These are phyloP conservation scores for Sardina pilchardus DNA, from an alignment of 2,113 vertebrate species.

Conservation along the genomic window DNA sequence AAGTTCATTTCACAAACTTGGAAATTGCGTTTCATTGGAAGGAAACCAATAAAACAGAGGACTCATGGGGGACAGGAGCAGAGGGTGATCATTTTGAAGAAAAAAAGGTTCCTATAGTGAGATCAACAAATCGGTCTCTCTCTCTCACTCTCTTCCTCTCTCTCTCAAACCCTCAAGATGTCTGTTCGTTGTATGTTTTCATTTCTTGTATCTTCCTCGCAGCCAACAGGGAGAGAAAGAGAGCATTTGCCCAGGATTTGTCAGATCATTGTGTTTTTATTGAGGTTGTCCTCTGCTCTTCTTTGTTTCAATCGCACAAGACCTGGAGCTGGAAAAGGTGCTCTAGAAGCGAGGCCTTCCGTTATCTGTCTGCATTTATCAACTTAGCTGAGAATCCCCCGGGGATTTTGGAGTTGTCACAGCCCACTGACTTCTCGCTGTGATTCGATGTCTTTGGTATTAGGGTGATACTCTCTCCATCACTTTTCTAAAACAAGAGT, in stretches of 20 bases:
- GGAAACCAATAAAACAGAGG: slow-evolving; percentile 16
- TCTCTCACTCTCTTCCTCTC: neutral
- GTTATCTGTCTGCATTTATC: neutral
- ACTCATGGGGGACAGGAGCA: neutral
- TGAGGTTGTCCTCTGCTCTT: neutral
- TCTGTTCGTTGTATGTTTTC: slow-evolving; percentile 12
- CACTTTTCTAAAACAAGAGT: neutral
- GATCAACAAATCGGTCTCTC: neutral
- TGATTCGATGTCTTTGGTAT: neutral
- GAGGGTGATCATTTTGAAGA: slow-evolving; percentile 5
- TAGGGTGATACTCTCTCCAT: neutral
- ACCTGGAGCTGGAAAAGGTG: neutral
- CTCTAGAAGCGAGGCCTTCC: neutral
- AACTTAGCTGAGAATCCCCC: neutral
- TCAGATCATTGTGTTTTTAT: slow-evolving; percentile 10
- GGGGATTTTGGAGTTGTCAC: neutral
- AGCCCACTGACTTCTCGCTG: neutral
- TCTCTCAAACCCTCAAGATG: neutral
- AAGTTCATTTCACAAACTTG: slow-evolving; percentile 17
- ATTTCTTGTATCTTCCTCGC: neutral
- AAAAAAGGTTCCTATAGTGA: slow-evolving; percentile 20
- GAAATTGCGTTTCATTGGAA: neutral
- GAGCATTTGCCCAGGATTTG: neutral
- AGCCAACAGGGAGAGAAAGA: neutral
- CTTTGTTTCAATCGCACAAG: neutral